Percentiles rank a stretch among this genome's conserved stretches.
Evolutionary conservation across 2,797 vertebrate species (phyloP).

Genomic region (Lycodopsis pacificus): DNA sequence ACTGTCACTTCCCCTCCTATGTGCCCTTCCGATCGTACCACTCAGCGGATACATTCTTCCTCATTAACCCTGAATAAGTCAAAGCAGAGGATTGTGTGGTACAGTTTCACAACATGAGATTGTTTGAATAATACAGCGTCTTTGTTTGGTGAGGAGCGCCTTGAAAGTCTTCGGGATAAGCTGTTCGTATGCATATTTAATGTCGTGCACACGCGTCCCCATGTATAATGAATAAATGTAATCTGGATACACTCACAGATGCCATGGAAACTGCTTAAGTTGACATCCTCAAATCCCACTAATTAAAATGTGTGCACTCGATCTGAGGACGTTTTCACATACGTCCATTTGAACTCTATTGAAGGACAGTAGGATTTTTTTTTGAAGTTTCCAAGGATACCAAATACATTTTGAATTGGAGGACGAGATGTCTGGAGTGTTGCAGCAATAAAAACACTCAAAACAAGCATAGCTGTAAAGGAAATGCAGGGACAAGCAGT

Average conservation of each 20-base stretch:
- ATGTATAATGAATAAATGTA: slow-evolving; percentile 76
- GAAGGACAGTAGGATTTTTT: neutral
- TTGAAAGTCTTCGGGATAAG: slow-evolving; percentile 68
- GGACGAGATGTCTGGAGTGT: neutral
- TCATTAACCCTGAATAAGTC: slow-evolving; percentile 69
- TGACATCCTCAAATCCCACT: slow-evolving; percentile 44
- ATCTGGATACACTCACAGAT: slow-evolving; percentile 63
- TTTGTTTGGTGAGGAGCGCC: slow-evolving; percentile 68
- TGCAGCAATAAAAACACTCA: neutral
- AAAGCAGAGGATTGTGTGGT: slow-evolving; percentile 53
- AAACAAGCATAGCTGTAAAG: neutral
- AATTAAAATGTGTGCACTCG: neutral
- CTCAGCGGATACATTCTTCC: slow-evolving; percentile 65
- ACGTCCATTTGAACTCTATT: neutral
- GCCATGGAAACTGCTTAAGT: slow-evolving; percentile 71
- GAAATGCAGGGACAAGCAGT: neutral
- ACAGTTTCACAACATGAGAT: slow-evolving; percentile 60
- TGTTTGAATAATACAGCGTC: slow-evolving; percentile 73
- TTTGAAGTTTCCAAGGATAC: neutral
- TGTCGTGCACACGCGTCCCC: slow-evolving; percentile 62
- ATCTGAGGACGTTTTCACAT: neutral
- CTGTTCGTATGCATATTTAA: slow-evolving; percentile 78
- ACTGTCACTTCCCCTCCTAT: slow-evolving; percentile 27
- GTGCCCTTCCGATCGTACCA: slow-evolving; percentile 65
- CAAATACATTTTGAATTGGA: neutral